Percentiles rank a stretch among this genome's conserved stretches.
Evolutionary conservation across 1,140 invertebrate genomes (phyloP).

Genomic region (Drosophila trapezifrons): DNA sequence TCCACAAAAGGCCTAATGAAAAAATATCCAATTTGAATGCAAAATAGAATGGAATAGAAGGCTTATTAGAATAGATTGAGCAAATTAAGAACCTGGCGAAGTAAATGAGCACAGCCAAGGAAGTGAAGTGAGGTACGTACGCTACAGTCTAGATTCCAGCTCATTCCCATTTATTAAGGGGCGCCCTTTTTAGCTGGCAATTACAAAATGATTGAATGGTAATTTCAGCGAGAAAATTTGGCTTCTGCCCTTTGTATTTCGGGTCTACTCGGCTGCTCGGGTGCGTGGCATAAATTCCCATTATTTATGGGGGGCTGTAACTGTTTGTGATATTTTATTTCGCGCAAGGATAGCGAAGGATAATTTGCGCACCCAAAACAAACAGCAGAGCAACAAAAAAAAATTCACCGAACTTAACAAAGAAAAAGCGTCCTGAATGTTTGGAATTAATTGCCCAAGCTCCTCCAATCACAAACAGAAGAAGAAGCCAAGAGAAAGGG

Average conservation of each 20-base stretch:
- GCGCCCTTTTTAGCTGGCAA: conserved; percentile 44
- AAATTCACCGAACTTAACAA: conserved; percentile 71
- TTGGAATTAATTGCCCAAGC: conserved; percentile 82
- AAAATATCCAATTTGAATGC: conserved; percentile 63
- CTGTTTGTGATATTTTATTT: conserved; percentile 84
- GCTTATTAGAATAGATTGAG: conserved; percentile 79
- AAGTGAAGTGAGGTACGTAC: conserved; percentile 22
- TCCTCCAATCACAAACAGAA: conserved; percentile 69
- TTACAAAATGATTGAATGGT: conserved; percentile 84
- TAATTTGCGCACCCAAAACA: conserved; percentile 65
- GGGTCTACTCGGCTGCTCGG: conserved; percentile 1
- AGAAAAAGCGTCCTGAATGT: conserved; percentile 81
- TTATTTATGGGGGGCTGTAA: conserved; percentile 82
- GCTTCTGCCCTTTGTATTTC: conserved; percentile 49
- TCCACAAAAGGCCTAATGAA: conserved; percentile 27
- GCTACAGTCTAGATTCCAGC: neutral
- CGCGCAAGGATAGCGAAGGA: conserved; percentile 73
- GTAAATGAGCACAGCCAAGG: conserved; percentile 51
- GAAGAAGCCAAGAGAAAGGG: conserved; percentile 35
- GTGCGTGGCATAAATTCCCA: conserved; percentile 79
- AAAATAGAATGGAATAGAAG: conserved; percentile 41
- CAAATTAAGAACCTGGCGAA: conserved; percentile 61
- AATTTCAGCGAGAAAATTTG: conserved; percentile 74
- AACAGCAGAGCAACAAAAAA: conserved; percentile 21
- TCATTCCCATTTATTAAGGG: neutral